Conservation (phyloP, 1,140 invertebrate genomes). For the Drosophila trapezifrons region DNA sequence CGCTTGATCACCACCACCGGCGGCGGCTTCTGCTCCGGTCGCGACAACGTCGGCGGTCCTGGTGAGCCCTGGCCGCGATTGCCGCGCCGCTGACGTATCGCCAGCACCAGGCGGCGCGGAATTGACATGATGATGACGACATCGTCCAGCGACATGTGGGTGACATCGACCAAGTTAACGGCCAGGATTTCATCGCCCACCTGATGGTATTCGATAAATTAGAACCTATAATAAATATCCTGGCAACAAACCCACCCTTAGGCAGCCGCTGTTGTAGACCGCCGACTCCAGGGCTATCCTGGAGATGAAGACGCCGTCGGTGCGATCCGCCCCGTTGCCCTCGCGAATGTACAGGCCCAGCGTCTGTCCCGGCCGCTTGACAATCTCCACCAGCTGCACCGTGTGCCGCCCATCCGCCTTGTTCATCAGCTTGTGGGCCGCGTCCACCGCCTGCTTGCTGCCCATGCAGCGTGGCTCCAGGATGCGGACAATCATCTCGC, state of each 20-base stretch:
- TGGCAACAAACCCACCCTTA: conserved; percentile 87
- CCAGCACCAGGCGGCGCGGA: conserved; percentile 96
- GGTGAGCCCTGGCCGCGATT: conserved; percentile 88
- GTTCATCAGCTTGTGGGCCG: conserved; percentile 91
- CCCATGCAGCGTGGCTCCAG: conserved; percentile 94
- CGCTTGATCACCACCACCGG: conserved; percentile 97
- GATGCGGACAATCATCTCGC: conserved; percentile 97
- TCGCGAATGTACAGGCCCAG: conserved; percentile 98
- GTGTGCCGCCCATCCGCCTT: conserved; percentile 84
- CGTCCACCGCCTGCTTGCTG: conserved; percentile 90
- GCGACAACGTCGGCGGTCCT: conserved; percentile 86
- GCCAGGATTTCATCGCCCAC: conserved; percentile 99
- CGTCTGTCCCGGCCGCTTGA: conserved; percentile 99
- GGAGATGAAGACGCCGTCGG: conserved; percentile 99
- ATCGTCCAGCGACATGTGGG: conserved; percentile 98
- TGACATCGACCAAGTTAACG: conserved; percentile 98
- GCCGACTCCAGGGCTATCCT: conserved; percentile 98
- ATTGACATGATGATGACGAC: conserved; percentile 99
- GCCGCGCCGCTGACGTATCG: conserved; percentile 91
- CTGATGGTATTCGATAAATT: conserved; percentile 70
- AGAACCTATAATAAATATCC: too few species aligned
- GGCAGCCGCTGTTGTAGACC: conserved; percentile 97
- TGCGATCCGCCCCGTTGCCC: conserved; percentile 96
- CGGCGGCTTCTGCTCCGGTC: conserved; percentile 93
- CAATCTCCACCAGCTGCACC: conserved; percentile 97